A percentile compares a stretch with the other conserved stretches of the same genome.
Conservation (phyloP, 2,113 vertebrate genomes). For the Azemiops feae region DNA sequence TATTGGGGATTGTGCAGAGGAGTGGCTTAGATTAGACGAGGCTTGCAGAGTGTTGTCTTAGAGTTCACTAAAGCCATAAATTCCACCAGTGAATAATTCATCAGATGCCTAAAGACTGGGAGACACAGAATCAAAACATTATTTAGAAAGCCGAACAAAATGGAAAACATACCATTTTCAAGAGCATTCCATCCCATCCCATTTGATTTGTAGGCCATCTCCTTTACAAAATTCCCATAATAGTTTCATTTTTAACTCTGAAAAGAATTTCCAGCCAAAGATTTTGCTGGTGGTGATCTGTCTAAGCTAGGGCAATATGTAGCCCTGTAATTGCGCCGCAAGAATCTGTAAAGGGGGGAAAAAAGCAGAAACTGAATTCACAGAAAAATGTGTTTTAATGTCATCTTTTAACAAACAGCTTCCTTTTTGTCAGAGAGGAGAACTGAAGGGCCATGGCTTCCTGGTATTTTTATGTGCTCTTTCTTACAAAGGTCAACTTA, state of each 20-base stretch:
- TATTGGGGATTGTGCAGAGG: not conserved
- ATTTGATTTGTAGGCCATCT: not conserved
- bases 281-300: not conserved
- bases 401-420: not conserved
- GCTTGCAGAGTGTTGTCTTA: not conserved
- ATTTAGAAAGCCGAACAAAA: not conserved
- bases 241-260: not conserved
- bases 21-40: not conserved
- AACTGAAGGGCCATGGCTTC: not conserved
- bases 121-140: not conserved
- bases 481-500: not conserved
- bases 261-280: constrained; percentile 2
- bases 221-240: not conserved
- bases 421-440: not conserved
- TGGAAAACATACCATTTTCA: not conserved
- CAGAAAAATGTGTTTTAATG: not conserved
- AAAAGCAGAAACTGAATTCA: not conserved
- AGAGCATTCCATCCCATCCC: not conserved
- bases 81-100: not conserved
- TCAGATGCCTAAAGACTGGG: not conserved
- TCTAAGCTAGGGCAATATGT: not conserved
- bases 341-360: not conserved
- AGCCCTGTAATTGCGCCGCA: not conserved
- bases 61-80: not conserved
- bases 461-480: not conserved